Base-by-base conservation (phyloP, 2,113 vertebrate genomes). In the Nerophis ophidion region DNA sequence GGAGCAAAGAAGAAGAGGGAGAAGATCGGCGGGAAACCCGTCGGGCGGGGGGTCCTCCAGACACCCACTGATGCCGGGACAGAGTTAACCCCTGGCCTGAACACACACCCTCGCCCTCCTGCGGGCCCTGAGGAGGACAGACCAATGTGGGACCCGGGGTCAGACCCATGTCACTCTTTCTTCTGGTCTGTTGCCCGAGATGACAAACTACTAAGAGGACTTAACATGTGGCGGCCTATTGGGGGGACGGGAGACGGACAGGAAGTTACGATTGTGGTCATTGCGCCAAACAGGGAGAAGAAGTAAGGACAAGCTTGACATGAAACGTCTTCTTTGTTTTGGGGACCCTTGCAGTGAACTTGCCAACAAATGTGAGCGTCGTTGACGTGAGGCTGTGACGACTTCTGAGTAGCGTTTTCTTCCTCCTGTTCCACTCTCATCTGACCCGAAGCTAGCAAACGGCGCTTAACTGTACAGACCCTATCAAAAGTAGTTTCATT, bases 171-270 rank as follows among this genome's bases (percentile, higher is more conserved):
- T 56, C 75, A 76, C 73, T 81, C 75, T 79, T 79, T 74, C 62
- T 63, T 73, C 77, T 77, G 77, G 82, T 83, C 77, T 82, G 75
- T 83, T 72, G 66, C 36, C 64, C 65, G 74, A 70, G 66, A 77
- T 55, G 71, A 81, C 63, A 66, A 62, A 74, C 52, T 44, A 64
- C 63, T 40, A 47, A 35, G 51, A 49, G 2, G 60, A 65, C 33
- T 4, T 33, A 56, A 68, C 50, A 54, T 60, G 47, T 44, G 60
- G 65, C 13, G 47, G 65, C 38, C 26, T 26, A 26, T 26, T 26
- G 26, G 7, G 16, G 36, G 10, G 19, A 35, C 55, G 26, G 40
- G 34, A 64, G 63, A 57, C 8, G 59, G 57, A 35, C 50, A 40
- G 36, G 6, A 16, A 42, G 11, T 16, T n/a, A 15, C 38, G 40